phyloP scores from a whole-genome alignment of 1,140 invertebrate genomes.

The Oedothorax gibbosus region DNA sequence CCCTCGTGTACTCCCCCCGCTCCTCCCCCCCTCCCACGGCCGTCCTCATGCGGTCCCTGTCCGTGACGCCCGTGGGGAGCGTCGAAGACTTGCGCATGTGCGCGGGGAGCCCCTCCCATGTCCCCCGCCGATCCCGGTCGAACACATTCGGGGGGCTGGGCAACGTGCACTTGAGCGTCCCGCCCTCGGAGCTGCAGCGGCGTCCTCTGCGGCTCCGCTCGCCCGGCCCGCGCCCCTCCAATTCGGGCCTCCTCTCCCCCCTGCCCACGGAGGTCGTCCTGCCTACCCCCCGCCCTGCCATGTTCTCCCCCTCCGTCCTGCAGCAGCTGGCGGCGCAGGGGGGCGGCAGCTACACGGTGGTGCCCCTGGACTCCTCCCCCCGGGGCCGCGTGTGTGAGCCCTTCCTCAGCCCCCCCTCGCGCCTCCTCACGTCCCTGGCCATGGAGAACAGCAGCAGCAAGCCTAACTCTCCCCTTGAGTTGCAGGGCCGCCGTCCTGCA shows the following conservation, averaged over 20 bases:
- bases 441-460: conserved; percentile 47
- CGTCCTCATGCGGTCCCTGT: conserved; percentile 20
- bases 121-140: conserved; percentile 27
- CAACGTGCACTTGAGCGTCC: conserved; percentile 12
- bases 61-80: conserved; percentile 20
- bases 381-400: too few species aligned
- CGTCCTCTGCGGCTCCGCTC: too few species aligned
- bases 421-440: conserved; percentile 48
- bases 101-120: conserved; percentile 8
- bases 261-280: not conserved
- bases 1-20: conserved; percentile 35
- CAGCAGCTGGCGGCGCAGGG: conserved; percentile 11
- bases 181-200: not conserved
- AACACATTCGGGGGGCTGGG: conserved; percentile 45
- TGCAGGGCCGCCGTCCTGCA: too few species aligned
- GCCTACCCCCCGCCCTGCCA: not conserved
- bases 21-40: conserved; percentile 36
- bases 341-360: too few species aligned
- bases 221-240: too few species aligned
- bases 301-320: conserved; percentile 26
- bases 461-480: not conserved
- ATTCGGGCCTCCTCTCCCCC: not conserved
- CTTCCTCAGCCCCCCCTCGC: conserved; percentile 13
- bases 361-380: too few species aligned
- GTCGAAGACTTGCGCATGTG: not conserved